Percentiles rank a stretch among this genome's conserved stretches.
Evolutionary conservation across 2,888 invertebrate species (phyloP).

Genomic region (Pelosia muscerda): DNA sequence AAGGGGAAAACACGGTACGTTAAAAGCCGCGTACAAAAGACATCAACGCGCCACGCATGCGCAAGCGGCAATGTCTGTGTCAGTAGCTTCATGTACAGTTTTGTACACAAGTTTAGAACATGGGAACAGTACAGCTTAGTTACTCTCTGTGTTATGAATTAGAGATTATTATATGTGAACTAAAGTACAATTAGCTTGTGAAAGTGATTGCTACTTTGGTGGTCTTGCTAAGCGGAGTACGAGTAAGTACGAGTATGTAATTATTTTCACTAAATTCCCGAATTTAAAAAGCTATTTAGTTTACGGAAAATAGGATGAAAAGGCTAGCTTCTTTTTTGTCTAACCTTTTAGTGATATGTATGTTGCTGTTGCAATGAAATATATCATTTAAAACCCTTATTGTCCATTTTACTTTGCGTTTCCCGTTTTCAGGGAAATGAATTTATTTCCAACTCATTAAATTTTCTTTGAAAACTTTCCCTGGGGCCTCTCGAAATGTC

Average conservation of each 20-base stretch:
- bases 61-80: slow-evolving; percentile 40
- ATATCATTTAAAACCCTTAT: too few species aligned
- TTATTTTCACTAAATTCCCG: background rate
- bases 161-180: slow-evolving; percentile 16
- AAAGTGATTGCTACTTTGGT: slow-evolving; percentile 1
- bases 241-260: background rate
- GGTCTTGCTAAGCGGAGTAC: background rate
- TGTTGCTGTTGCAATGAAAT: too few species aligned
- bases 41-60: slow-evolving; percentile 73
- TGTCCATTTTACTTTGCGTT: too few species aligned
- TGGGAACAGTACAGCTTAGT: slow-evolving; percentile 37
- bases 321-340: background rate
- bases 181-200: slow-evolving; percentile 5
- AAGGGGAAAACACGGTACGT: slow-evolving; percentile 55
- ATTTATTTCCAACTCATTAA: too few species aligned
- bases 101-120: slow-evolving; percentile 50
- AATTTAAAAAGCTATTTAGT: background rate
- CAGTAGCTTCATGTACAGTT: slow-evolving; percentile 55
- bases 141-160: slow-evolving; percentile 24
- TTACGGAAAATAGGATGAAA: background rate
- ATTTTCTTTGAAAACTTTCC: too few species aligned
- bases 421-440: too few species aligned
- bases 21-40: slow-evolving; percentile 75
- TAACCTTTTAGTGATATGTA: too few species aligned
- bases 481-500: too few species aligned